Conservation (phyloP, 2,113 vertebrate species). For the Rhinoderma darwinii region DNA sequence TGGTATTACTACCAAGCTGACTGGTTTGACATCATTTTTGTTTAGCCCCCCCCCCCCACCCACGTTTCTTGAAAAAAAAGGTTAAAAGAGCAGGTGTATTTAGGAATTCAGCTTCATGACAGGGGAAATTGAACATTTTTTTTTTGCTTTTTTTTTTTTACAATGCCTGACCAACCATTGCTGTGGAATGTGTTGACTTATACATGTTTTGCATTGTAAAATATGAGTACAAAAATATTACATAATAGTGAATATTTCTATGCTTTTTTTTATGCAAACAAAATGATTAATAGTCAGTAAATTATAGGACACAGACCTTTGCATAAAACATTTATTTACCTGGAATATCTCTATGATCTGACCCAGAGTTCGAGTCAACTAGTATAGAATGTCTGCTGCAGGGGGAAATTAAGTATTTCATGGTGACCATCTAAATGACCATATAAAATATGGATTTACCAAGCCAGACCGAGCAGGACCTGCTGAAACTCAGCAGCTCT, state of each 20-base stretch:
- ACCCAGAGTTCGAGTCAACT: too few species aligned
- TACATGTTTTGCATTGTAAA: neutral
- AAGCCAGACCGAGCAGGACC: too few species aligned
- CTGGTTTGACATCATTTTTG: slow-evolving; percentile 41
- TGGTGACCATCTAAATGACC: too few species aligned
- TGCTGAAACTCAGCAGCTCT: too few species aligned
- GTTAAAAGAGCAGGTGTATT: neutral
- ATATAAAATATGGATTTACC: too few species aligned
- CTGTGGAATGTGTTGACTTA: neutral
- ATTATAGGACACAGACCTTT: neutral
- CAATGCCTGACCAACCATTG: neutral
- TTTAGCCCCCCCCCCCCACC: neutral
- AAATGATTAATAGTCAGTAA: neutral
- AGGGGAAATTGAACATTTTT: neutral
- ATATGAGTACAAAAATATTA: neutral
- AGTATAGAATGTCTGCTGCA: too few species aligned
- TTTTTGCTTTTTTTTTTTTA: neutral
- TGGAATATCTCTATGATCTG: neutral
- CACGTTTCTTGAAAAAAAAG: neutral
- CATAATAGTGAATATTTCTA: neutral
- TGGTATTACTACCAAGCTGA: slow-evolving; percentile 3
- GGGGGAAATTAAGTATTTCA: too few species aligned
- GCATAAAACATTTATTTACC: neutral
- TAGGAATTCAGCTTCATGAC: neutral
- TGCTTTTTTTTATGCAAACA: neutral